Evolutionary conservation across 2,797 vertebrate species (phyloP).

Genomic region (Ibycter americanus): DNA sequence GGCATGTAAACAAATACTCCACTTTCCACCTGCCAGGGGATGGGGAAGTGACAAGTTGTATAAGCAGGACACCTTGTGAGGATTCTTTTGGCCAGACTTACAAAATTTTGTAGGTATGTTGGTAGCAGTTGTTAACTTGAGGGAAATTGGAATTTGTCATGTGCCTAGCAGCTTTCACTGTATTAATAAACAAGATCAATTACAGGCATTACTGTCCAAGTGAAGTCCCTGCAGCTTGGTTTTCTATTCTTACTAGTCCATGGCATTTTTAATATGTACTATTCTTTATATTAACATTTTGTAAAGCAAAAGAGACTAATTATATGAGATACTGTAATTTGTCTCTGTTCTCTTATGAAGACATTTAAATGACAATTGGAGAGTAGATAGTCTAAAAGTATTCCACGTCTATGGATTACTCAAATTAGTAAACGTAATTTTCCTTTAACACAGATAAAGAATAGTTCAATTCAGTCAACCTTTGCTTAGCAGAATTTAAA

Average conservation of each 20-base stretch:
- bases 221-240: background rate
- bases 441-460: background rate
- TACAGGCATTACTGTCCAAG: background rate
- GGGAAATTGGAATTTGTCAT: background rate
- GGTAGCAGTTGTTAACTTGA: background rate
- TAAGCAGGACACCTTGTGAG: background rate
- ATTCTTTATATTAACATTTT: background rate
- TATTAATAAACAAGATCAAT: slow-evolving; percentile 10
- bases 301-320: background rate
- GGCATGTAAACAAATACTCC: background rate
- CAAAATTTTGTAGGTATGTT: background rate
- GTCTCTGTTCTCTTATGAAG: background rate
- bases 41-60: background rate
- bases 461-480: background rate
- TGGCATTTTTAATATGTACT: background rate
- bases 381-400: background rate
- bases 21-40: background rate
- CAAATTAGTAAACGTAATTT: background rate
- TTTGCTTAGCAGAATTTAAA: background rate
- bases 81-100: background rate
- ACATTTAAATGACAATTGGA: background rate
- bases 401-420: background rate
- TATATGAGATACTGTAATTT: background rate
- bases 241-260: background rate
- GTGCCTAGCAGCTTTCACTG: background rate